Base-by-base conservation (phyloP, 1,140 invertebrate genomes). In the Tenebrio molitor region DNA sequence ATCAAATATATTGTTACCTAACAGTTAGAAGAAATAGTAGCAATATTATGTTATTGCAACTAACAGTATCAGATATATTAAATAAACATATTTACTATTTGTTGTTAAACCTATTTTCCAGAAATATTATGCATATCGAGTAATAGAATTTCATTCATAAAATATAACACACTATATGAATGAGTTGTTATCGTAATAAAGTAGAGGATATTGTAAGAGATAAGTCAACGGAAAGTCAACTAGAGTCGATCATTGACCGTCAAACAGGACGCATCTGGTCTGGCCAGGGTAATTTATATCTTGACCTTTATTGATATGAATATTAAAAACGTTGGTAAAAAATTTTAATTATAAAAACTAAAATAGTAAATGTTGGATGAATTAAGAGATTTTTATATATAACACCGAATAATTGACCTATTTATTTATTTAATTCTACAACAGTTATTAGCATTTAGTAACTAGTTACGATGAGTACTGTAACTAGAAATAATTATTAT, bases 171-270 rank as follows among this genome's bases (percentile, higher is more conserved):
- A 50, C 50, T 36, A 67, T 64, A 72, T 72, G 58, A 72, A 65
- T 67, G 46, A 50, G 15, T 58, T 58, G 50, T 50, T 69, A 69
- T 62, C 64, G 15, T 4, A 72, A 62, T 65, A 62, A 63, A 42
- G 69, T 50, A 46, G 64, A 53, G 65, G 73, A 72, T 63, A 72
- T 70, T 29, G 67, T 63, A 66, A 36, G 42, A 62, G 71, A 73
- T 73, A 69, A 65, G 36, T 23, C 66, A 70, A 34, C 44, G 8
- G 62, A 62, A 70, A 69, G 69, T 73, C 69, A 50, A 41, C 66
- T 33, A 17, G 66, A 74, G 64, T 73, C 76, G 76, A 77, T 73
- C 76, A 73, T 71, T 73, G 76, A 77, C 74, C 75, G 70, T 73
- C 68, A 76, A 74, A 74, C 58, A 71, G 69, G 75, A 70, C 75